These are phyloP conservation scores for Samia ricini DNA, from an alignment of 1,140 invertebrate genomes.

Conservation along the genomic window DNA sequence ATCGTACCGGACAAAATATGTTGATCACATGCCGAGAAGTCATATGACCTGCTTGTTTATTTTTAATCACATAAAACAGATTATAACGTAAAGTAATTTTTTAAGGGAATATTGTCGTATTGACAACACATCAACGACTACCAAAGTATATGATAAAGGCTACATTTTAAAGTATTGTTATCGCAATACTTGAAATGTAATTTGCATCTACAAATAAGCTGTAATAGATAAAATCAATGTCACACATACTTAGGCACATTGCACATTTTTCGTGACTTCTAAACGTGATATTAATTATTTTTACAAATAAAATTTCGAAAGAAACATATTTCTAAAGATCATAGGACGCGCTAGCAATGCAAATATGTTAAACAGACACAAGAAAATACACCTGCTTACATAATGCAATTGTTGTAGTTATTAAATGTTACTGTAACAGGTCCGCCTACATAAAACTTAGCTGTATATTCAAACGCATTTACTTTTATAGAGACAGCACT, in stretches of 20 bases:
- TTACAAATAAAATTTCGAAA: conserved; percentile 8
- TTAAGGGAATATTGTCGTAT: background rate
- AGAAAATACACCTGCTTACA: background rate
- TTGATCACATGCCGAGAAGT: background rate
- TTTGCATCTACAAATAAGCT: conserved; percentile 14
- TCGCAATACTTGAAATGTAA: conserved; percentile 16
- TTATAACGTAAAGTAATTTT: no score
- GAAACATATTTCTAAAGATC: background rate
- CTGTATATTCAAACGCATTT: background rate
- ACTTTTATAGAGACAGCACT: background rate
- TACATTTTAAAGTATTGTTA: conserved; percentile 2
- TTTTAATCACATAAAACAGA: background rate
- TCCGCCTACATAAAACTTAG: background rate
- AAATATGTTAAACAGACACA: background rate
- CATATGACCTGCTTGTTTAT: background rate
- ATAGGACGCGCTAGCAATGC: background rate
- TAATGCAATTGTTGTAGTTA: background rate
- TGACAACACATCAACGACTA: background rate
- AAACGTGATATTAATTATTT: background rate
- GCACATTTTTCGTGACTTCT: conserved; percentile 2
- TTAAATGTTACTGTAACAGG: background rate
- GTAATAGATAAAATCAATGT: conserved; percentile 13
- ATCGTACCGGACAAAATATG: background rate
- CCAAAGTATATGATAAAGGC: background rate
- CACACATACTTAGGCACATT: conserved; percentile 2